A percentile compares a stretch with the other conserved stretches of the same genome.
These are phyloP conservation scores for Psilanteris sp. DNA, from an alignment of 1,140 invertebrate species.

Conservation along the genomic window DNA sequence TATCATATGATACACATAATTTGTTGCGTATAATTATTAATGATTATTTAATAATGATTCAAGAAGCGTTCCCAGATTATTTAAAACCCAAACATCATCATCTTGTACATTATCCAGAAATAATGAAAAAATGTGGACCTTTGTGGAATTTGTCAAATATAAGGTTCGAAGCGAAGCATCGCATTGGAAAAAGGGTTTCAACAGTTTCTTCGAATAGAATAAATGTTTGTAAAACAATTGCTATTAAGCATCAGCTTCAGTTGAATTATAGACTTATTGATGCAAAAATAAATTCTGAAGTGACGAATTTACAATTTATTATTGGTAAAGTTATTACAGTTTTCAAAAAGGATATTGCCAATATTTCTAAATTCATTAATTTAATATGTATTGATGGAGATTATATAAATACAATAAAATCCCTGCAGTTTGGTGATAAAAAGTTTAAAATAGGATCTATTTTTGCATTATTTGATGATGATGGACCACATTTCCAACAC, in stretches of 20 bases:
- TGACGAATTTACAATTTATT: too few species aligned
- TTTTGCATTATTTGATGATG: neutral
- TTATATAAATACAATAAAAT: neutral
- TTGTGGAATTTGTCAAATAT: neutral
- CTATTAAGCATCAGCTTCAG: neutral
- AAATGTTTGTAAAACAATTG: neutral
- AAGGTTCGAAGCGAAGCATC: too few species aligned
- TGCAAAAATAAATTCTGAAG: too few species aligned
- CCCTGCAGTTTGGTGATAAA: too few species aligned
- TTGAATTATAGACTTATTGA: neutral
- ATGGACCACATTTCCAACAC: neutral
- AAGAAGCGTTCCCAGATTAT: too few species aligned
- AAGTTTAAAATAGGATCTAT: neutral
- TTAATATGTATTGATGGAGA: too few species aligned
- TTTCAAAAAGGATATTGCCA: neutral
- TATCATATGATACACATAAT: neutral
- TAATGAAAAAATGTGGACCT: too few species aligned
- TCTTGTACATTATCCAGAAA: too few species aligned
- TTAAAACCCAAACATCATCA: too few species aligned
- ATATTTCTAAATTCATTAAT: neutral
- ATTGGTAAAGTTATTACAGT: too few species aligned
- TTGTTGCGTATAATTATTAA: neutral
- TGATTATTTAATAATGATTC: neutral
- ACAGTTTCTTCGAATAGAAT: too few species aligned
- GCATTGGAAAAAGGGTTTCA: too few species aligned